phyloP scores from a whole-genome alignment of 2,888 invertebrate species.

The Aleiodes alternator region DNA sequence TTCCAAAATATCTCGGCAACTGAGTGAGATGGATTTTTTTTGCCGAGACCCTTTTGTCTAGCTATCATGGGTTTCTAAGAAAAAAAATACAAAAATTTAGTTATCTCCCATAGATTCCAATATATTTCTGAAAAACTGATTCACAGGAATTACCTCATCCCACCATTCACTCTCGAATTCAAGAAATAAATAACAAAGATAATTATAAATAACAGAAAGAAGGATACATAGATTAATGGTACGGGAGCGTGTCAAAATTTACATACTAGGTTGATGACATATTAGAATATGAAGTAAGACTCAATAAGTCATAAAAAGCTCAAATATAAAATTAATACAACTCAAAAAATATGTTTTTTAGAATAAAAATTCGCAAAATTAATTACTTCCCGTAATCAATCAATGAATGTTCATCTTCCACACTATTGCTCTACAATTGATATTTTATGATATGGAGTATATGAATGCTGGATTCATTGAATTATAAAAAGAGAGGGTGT shows the following conservation, averaged over 20 bases:
- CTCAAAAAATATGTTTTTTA: constrained; percentile 17
- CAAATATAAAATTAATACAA: constrained; percentile 60
- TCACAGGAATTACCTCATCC: no score
- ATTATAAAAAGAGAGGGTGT: constrained; percentile 53
- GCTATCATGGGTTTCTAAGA: no score
- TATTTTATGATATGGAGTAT: constrained; percentile 54
- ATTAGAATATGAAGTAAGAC: constrained; percentile 58
- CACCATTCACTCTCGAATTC: background rate
- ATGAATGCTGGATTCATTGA: constrained; percentile 36
- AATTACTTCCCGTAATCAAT: constrained; percentile 52
- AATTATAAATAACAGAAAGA: constrained; percentile 50
- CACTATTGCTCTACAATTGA: constrained; percentile 55
- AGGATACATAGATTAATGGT: constrained; percentile 53
- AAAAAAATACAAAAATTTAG: no score
- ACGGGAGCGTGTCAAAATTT: constrained; percentile 54
- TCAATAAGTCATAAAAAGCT: constrained; percentile 58
- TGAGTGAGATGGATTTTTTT: no score
- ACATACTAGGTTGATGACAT: constrained; percentile 55
- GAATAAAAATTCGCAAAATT: constrained; percentile 52
- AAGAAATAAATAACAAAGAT: constrained; percentile 42
- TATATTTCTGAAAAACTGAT: no score
- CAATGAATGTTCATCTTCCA: constrained; percentile 51
- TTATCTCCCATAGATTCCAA: no score
- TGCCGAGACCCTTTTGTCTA: no score
- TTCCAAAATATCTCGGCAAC: no score